Base-by-base conservation (phyloP, 1,140 invertebrate genomes). In the Euura lappo region DNA sequence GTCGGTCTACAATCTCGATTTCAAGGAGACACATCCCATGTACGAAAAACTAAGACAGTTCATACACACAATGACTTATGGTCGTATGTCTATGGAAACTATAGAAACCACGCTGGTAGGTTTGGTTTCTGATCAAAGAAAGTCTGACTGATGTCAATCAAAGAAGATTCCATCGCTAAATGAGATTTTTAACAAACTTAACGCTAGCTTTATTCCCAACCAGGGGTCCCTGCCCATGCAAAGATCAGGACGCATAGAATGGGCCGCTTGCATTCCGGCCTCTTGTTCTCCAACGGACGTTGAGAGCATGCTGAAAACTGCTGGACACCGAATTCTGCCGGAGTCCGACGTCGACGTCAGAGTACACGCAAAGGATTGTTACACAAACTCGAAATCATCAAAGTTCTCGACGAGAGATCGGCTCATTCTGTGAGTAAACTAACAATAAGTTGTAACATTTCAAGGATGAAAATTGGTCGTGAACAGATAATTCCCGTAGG, bases 191-290 rank as follows among this genome's bases (percentile, higher is more conserved):
- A 1, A n/a, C n/a, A n/a, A n/a, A n/a, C 1, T 10, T 68, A 68
- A 10, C 43, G 7, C 67, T 43, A 10, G 46, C 28, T 44, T 4
- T 44, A 45, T 70, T 45, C 69, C 45, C 8, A 42, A 47, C 28
- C 44, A 60, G 51, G 51, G 51, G 13, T 11, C 51, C 3, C 10
- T 60, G 13, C 51, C 51, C 3, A 60, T 60, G 51, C 51, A 60
- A n/a, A 60, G 51, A n/a, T 60, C 51, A 60, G 51, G 51, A 60
- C 51, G 51, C 10, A 60, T 60, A 8, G 69, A 70, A n/a, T 70
- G 45, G 44, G 69, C 69, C 45, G 10, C 46, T 7, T 70, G 69
- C 45, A 44, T 70, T 70, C 69, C 69, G 13, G 28, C 69, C 8
- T 10, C 69, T 45, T 70, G 69, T 45, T 44, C 69, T 5, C n/a